phyloP scores from a whole-genome alignment of 2,113 vertebrate species.

The Pseudolaguvia tuberculata region DNA sequence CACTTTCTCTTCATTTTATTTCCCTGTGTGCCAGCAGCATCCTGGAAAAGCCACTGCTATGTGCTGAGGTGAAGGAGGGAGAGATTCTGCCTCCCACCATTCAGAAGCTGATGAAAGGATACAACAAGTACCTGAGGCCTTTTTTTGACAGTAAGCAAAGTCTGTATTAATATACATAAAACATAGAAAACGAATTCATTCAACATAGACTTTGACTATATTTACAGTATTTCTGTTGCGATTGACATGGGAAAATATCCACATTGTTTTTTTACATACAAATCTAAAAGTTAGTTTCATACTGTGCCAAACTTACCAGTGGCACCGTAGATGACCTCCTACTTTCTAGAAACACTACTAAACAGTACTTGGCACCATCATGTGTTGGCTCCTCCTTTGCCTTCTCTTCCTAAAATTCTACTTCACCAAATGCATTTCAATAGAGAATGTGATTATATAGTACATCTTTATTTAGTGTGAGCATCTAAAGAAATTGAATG shows the following conservation, averaged over 20 bases:
- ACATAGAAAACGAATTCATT: not conserved
- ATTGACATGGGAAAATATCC: not conserved
- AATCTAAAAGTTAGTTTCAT: not conserved
- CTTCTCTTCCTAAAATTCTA: too few relatives aligned
- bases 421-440: not conserved
- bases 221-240: not conserved
- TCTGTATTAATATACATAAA: not conserved
- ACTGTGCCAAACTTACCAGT: not conserved
- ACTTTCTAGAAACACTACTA: too few relatives aligned
- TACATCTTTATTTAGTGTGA: not conserved
- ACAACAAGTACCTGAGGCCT: conserved; percentile 88
- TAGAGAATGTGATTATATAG: not conserved
- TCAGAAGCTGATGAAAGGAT: conserved; percentile 87
- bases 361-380: too few relatives aligned
- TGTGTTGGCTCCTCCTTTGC: too few relatives aligned
- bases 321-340: too few relatives aligned
- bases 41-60: conserved; percentile 65
- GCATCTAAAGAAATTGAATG: not conserved
- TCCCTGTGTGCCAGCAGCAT: conserved; percentile 58
- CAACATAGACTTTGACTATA: not conserved
- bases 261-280: not conserved
- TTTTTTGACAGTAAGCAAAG: conserved; percentile 84
- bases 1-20: not conserved
- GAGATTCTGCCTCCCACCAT: conserved; percentile 85
- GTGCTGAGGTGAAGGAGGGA: conserved; percentile 76